Evolutionary conservation across 1,140 invertebrate genomes (phyloP).

Genomic region (Berghia stephanieae): DNA sequence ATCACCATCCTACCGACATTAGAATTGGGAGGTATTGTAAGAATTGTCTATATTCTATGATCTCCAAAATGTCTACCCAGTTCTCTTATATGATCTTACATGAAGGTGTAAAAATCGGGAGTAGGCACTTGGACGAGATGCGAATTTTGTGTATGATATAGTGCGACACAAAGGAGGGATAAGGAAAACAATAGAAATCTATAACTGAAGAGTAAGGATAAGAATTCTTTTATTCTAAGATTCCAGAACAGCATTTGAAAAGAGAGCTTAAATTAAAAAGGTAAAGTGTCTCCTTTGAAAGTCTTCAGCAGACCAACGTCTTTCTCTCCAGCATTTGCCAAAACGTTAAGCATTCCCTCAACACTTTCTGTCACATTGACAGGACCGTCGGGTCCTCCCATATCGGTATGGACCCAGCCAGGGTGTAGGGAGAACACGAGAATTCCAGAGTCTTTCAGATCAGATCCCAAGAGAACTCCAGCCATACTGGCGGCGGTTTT

Average conservation of each 20-base stretch:
- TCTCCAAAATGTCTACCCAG: too few species aligned
- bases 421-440: conserved; percentile 82
- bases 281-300: conserved; percentile 22
- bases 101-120: not conserved
- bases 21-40: too few species aligned
- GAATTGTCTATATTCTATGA: too few species aligned
- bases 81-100: too few species aligned
- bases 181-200: not conserved
- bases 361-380: conserved; percentile 26
- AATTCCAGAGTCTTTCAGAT: conserved; percentile 81
- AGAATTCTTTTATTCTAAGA: too few species aligned
- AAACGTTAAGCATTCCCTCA: conserved; percentile 27
- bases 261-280: conserved; percentile 27
- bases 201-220: not conserved
- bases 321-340: conserved; percentile 23
- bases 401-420: conserved; percentile 89
- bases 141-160: not conserved
- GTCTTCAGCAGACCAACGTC: conserved; percentile 21
- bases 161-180: not conserved
- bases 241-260: not conserved
- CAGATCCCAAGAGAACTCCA: conserved; percentile 83
- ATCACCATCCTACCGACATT: too few species aligned
- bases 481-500: conserved; percentile 86
- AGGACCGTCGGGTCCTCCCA: conserved; percentile 81
- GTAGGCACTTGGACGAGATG: not conserved